phyloP scores from a whole-genome alignment of 1,140 invertebrate species.

The Laodelphax striatellus region DNA sequence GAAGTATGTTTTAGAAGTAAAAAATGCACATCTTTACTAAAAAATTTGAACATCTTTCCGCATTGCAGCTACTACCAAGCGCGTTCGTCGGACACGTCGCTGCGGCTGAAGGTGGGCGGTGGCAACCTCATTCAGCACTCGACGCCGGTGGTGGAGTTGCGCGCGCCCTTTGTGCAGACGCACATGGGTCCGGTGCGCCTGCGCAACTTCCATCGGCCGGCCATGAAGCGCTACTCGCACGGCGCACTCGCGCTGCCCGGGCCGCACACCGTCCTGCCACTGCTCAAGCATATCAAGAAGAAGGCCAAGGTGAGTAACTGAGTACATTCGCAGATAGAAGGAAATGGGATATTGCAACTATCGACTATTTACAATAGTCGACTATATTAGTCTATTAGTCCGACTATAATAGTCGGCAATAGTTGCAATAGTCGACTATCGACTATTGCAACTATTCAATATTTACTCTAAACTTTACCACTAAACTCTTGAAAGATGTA shows the following conservation, averaged over 20 bases:
- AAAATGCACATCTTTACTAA: too few relatives aligned
- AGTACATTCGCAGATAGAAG: too few relatives aligned
- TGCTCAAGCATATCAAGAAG: slow-evolving; percentile 84
- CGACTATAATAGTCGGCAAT: too few relatives aligned
- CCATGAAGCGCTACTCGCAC: slow-evolving; percentile 77
- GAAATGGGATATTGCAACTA: too few relatives aligned
- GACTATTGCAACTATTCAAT: too few relatives aligned
- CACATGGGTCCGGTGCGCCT: slow-evolving; percentile 74
- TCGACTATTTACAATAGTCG: too few relatives aligned
- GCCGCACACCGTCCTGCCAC: slow-evolving; percentile 63
- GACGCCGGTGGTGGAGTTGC: slow-evolving; percentile 89
- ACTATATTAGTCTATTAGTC: too few relatives aligned
- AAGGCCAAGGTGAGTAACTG: slow-evolving; percentile 72
- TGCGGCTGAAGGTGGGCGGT: slow-evolving; percentile 65
- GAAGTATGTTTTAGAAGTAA: too few relatives aligned
- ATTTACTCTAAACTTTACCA: too few relatives aligned
- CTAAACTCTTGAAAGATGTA: too few relatives aligned
- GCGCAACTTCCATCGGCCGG: slow-evolving; percentile 86
- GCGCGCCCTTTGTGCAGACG: slow-evolving; percentile 90
- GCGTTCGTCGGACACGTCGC: slow-evolving; percentile 64
- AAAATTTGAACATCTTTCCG: too few relatives aligned
- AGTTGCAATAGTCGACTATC: too few relatives aligned
- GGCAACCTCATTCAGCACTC: slow-evolving; percentile 91
- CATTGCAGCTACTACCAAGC: slow-evolving; percentile 76
- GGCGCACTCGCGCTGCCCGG: slow-evolving; percentile 57